phyloP scores from a whole-genome alignment of 2,797 vertebrate species.

The Trematomus bernacchii region DNA sequence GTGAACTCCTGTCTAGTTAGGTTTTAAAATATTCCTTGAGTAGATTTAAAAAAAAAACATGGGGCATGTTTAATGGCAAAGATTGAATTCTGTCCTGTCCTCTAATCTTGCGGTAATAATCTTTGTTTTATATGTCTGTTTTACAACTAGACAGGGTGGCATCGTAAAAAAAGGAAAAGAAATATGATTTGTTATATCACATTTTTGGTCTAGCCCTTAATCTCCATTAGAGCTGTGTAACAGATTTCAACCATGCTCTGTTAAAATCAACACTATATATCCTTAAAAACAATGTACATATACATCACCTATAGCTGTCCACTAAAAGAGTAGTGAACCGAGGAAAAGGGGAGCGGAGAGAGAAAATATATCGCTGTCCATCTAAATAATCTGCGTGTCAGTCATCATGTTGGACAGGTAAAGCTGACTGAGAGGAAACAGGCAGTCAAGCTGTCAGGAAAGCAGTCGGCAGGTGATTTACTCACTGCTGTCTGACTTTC shows the following conservation, averaged over 20 bases:
- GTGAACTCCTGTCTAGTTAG: neutral
- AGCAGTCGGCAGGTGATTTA: constrained; percentile 41
- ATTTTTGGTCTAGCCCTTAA: neutral
- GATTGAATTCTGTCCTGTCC: neutral
- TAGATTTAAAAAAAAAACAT: neutral
- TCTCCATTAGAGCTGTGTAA: neutral
- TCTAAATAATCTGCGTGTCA: constrained; percentile 14
- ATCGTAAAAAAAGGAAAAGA: neutral
- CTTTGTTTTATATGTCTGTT: neutral
- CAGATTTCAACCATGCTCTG: neutral
- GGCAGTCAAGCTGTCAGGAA: constrained; percentile 42
- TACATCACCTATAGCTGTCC: neutral
- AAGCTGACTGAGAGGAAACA: constrained; percentile 35
- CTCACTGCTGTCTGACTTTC: neutral
- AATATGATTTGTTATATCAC: neutral
- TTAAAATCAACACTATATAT: neutral
- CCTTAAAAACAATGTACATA: neutral
- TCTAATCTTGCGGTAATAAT: too few relatives aligned
- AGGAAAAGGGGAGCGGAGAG: neutral
- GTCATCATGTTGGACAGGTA: constrained; percentile 9
- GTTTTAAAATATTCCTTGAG: neutral
- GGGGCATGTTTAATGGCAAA: neutral
- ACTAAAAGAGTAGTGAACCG: neutral
- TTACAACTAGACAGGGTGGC: neutral
- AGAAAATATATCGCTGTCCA: neutral